Percentiles rank a stretch among this genome's conserved stretches.
These are phyloP conservation scores for Bubalus kerabau DNA, from an alignment of 2,113 vertebrate genomes.

Conservation along the genomic window DNA sequence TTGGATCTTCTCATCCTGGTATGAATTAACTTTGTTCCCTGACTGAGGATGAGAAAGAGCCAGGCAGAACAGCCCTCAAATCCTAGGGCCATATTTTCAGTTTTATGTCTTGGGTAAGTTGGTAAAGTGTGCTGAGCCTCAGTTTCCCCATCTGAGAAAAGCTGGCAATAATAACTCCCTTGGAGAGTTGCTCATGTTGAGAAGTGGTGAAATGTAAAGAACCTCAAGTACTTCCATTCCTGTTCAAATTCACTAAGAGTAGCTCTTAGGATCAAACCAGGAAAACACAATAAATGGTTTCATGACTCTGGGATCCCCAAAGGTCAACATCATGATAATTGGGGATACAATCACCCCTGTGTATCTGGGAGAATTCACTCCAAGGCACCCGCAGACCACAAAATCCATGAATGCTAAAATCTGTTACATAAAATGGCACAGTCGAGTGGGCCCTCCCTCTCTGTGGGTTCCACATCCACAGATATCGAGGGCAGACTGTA, in stretches of 20 bases:
- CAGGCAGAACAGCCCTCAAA: background rate
- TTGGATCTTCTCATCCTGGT: background rate
- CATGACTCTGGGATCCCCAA: background rate
- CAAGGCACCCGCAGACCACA: background rate
- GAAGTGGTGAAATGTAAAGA: background rate
- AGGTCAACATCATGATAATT: background rate
- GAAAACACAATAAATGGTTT: background rate
- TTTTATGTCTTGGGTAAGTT: background rate
- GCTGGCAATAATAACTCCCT: background rate
- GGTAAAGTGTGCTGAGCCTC: background rate
- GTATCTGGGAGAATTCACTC: background rate
- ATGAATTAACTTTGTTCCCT: background rate
- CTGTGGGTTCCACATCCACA: background rate
- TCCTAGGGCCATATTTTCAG: background rate
- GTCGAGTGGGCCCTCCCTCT: background rate
- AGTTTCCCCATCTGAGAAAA: background rate
- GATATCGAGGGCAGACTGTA: background rate
- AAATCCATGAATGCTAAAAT: background rate
- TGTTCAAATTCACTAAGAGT: background rate
- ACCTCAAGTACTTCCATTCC: background rate
- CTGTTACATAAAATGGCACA: background rate
- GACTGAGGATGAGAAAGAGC: background rate
- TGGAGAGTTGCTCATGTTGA: background rate
- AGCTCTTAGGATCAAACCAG: background rate
- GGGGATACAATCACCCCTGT: fast-evolving